Percentiles rank a stretch among this genome's conserved stretches.
These are phyloP conservation scores for Drosophila borborema DNA, from an alignment of 2,888 invertebrate species.

Conservation along the genomic window DNA sequence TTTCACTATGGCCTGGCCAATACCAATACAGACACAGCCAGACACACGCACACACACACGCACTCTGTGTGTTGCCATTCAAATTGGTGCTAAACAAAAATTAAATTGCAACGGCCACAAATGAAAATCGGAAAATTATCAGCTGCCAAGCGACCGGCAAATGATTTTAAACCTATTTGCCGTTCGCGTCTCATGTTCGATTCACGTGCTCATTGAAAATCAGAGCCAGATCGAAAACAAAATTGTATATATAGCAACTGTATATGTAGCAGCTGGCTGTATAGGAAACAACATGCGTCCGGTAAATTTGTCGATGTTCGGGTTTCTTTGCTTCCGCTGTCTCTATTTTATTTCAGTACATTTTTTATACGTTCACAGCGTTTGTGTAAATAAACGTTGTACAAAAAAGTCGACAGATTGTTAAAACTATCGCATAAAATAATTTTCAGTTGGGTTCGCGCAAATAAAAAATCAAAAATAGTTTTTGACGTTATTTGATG, in stretches of 20 bases:
- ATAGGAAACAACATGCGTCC: constrained; percentile 46
- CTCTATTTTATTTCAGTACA: constrained; percentile 7
- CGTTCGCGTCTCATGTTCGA: constrained; percentile 9
- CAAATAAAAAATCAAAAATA: not conserved
- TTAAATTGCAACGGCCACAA: constrained; percentile 62
- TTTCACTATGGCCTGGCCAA: constrained; percentile 37
- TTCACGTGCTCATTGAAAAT: constrained; percentile 57
- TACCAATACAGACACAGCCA: constrained; percentile 9
- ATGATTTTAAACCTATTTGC: constrained; percentile 38
- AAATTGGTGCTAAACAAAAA: constrained; percentile 65
- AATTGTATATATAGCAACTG: not conserved
- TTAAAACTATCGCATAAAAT: constrained; percentile 64
- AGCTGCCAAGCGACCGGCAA: constrained; percentile 50
- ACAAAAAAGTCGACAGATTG: constrained; percentile 53
- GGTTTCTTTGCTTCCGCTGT: constrained; percentile 54
- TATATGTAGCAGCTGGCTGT: constrained; percentile 4
- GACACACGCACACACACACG: constrained; percentile 6
- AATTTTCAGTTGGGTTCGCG: constrained; percentile 51
- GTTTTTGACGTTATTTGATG: not conserved
- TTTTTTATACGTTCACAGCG: constrained; percentile 12
- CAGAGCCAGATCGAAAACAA: constrained; percentile 22
- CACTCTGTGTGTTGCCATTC: constrained; percentile 18
- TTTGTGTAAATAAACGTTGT: constrained; percentile 49
- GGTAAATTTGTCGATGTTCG: constrained; percentile 61
- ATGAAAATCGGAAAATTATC: constrained; percentile 72